Evolutionary conservation across 1,140 invertebrate genomes (phyloP).

Genomic region (Drosophila simulans): DNA sequence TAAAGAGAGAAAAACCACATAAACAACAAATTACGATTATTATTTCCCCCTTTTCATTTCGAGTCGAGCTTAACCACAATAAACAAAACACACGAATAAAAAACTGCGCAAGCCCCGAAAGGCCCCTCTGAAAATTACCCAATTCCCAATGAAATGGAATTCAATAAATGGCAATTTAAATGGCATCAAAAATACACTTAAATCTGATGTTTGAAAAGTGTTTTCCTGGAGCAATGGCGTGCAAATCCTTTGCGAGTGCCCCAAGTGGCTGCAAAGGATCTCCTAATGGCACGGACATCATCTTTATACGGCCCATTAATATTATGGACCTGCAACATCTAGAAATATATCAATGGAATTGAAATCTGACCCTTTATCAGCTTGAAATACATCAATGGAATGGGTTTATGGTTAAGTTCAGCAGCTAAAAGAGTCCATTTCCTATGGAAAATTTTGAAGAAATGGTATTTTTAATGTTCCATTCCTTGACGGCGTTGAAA

Average conservation of each 20-base stretch:
- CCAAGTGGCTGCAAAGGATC: not conserved
- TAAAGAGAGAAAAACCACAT: conserved; percentile 46
- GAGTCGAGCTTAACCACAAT: conserved; percentile 35
- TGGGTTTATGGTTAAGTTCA: not conserved
- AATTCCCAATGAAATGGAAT: conserved; percentile 24
- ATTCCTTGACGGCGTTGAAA: too few species aligned
- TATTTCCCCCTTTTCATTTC: conserved; percentile 24
- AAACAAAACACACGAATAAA: not conserved
- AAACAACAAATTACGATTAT: conserved; percentile 43
- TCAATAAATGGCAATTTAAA: conserved; percentile 72
- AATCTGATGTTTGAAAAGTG: conserved; percentile 36
- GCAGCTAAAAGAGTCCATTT: too few species aligned
- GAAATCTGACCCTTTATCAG: too few species aligned
- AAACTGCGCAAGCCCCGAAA: conserved; percentile 10
- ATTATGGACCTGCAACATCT: not conserved
- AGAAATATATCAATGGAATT: too few species aligned
- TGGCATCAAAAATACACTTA: conserved; percentile 69
- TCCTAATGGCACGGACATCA: conserved; percentile 11
- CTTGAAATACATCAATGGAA: too few species aligned
- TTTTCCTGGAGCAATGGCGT: conserved; percentile 53
- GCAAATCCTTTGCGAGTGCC: not conserved
- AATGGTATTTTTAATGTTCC: too few species aligned
- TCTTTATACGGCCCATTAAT: conserved; percentile 34
- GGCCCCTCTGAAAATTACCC: conserved; percentile 2
- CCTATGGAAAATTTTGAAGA: too few species aligned